phyloP scores from a whole-genome alignment of 1,140 invertebrate species.

The Danaus melanippus region DNA sequence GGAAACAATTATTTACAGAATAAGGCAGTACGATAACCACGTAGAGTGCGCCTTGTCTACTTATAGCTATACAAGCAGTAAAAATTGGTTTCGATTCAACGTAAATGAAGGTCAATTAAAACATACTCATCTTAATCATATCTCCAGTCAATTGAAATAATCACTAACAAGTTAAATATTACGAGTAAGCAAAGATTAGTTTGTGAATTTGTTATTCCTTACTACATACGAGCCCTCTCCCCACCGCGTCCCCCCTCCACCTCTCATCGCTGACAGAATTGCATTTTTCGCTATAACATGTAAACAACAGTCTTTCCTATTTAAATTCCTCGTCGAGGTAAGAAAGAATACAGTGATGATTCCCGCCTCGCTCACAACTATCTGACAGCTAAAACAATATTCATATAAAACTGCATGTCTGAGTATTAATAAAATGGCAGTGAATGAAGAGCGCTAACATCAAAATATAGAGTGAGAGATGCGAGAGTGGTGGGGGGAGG shows the following conservation, averaged over 20 bases:
- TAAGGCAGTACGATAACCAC: slow-evolving; percentile 69
- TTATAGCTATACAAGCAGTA: slow-evolving; percentile 69
- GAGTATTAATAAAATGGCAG: slow-evolving; percentile 23
- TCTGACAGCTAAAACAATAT: too few species aligned
- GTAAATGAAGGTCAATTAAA: slow-evolving; percentile 53
- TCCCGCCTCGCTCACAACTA: too few species aligned
- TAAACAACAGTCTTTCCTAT: too few species aligned
- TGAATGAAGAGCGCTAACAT: slow-evolving; percentile 13
- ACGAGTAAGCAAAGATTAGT: slow-evolving; percentile 66
- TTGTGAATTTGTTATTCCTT: slow-evolving; percentile 64
- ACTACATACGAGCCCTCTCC: slow-evolving; percentile 18
- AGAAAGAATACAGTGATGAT: too few species aligned
- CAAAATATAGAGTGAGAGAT: slow-evolving; percentile 15
- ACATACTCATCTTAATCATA: slow-evolving; percentile 49
- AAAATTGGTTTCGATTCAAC: slow-evolving; percentile 56
- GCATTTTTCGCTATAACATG: background rate
- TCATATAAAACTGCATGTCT: slow-evolving; percentile 12
- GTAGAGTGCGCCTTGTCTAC: slow-evolving; percentile 65
- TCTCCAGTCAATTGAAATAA: slow-evolving; percentile 62
- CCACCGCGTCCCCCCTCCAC: slow-evolving; percentile 8
- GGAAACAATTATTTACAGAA: slow-evolving; percentile 70
- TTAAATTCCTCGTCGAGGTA: too few species aligned
- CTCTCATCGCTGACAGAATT: slow-evolving; percentile 4
- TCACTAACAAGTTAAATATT: slow-evolving; percentile 64
- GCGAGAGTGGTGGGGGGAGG: slow-evolving; percentile 9